These are phyloP conservation scores for Eristalis intricaria DNA, from an alignment of 2,888 invertebrate genomes.

Conservation along the genomic window DNA sequence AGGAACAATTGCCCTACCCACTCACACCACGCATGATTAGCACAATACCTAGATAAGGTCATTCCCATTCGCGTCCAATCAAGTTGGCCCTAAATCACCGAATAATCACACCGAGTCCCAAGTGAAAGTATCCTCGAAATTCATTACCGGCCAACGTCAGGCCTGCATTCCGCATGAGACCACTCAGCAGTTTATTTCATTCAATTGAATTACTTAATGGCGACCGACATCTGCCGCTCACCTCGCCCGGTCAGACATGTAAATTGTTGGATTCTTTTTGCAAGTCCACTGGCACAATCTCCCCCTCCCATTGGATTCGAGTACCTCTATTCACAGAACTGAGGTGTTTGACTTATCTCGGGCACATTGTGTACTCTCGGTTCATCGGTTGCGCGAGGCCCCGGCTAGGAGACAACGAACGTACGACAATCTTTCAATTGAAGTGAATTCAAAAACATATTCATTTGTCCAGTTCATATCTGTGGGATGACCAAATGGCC, in stretches of 20 bases:
- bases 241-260: constrained; percentile 16
- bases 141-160: constrained; percentile 3
- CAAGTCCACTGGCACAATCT: neutral
- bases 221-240: neutral
- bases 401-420: constrained; percentile 46
- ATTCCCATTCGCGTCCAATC: constrained; percentile 21
- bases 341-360: constrained; percentile 65
- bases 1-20: neutral
- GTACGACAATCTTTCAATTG: constrained; percentile 67
- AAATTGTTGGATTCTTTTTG: constrained; percentile 17
- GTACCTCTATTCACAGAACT: constrained; percentile 30
- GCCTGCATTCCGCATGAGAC: constrained; percentile 41
- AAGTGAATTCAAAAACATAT: constrained; percentile 65
- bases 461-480: constrained; percentile 34
- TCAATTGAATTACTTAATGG: constrained; percentile 68
- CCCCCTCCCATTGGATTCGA: neutral
- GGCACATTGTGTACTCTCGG: neutral
- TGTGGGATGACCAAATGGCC: constrained; percentile 24
- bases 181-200: constrained; percentile 57
- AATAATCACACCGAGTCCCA: neutral
- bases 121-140: constrained; percentile 22
- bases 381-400: neutral
- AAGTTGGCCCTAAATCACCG: constrained; percentile 41
- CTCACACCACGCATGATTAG: neutral
- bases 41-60: constrained; percentile 18